Evolutionary conservation across 2,888 invertebrate species (phyloP), one percentile per base, ranked within the genome.

Genomic region (Tridacna crocea): DNA sequence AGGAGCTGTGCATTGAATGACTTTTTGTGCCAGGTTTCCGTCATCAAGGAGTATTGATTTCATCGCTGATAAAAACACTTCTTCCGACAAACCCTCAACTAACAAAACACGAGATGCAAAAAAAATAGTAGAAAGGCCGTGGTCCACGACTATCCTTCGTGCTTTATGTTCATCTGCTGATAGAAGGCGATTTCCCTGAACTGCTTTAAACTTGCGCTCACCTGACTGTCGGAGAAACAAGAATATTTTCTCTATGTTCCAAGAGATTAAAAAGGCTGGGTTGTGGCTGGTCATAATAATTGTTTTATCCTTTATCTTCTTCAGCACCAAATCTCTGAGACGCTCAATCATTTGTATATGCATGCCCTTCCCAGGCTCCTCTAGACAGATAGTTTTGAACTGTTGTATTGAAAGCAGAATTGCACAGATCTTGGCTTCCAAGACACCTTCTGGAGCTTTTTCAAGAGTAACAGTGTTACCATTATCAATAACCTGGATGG

Each of bases 281-380:
- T 27, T 46, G 51, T 78, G 77, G 13, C 36, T 55, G 8, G n/a
- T 51, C 3, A 78, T 22, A 6, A 78, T 10, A 24, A 78, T 51
- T 8, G 61, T 47, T 51, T 78, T 78, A 36, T 78, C 15, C 4
- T 26, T 26, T 36, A 63, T 73, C 27, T 27, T 24, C 17, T n/a
- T 58, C 19, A 78, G 46, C 4, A 72, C 26, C 27, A 78, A n/a
- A 72, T 76, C 76, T 55, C 77, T 47, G 6, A 78, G 48, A 19
- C 77, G 26, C 26, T 78, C 72, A 13, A 77, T 24, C 77, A 78
- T 78, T 27, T 78, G 77, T n/a, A 61, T 48, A 61, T 78, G 77
- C 77, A 78, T 78, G n/a, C 77, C 77, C 55, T 65, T 61, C 26
- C 72, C 77, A 12, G 77, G 77, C 12, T 78, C 77, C 63, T 78